These are phyloP conservation scores for Salvelinus sp. DNA, from an alignment of 2,113 vertebrate genomes.

Conservation along the genomic window DNA sequence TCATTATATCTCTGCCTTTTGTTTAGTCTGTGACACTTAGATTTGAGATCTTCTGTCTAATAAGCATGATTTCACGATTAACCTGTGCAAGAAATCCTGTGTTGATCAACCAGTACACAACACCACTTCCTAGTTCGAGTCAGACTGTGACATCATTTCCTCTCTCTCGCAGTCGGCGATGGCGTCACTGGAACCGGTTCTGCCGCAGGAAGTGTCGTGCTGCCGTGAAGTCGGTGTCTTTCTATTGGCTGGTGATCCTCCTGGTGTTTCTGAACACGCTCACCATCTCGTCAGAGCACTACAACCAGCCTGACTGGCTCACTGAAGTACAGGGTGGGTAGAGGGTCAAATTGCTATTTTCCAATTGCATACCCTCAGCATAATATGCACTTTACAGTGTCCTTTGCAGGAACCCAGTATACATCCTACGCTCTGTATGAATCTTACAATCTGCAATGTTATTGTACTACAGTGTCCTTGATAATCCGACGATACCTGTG, in stretches of 20 bases:
- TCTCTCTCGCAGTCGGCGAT: conserved; percentile 83
- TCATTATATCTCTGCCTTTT: neutral
- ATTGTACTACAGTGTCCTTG: too few species aligned
- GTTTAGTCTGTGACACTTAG: too few species aligned
- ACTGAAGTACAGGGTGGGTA: conserved; percentile 91
- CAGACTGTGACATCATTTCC: conserved; percentile 1
- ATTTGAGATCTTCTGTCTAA: too few species aligned
- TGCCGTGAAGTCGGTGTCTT: conserved; percentile 93
- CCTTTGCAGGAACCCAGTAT: too few species aligned
- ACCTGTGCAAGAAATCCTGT: too few species aligned
- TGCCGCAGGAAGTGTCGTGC: conserved; percentile 90
- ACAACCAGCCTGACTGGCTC: conserved; percentile 93
- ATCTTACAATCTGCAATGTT: too few species aligned
- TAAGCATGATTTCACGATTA: too few species aligned
- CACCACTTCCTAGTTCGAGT: neutral
- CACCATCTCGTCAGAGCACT: conserved; percentile 97
- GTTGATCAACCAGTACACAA: neutral
- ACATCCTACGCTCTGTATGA: too few species aligned
- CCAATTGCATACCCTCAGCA: too few species aligned
- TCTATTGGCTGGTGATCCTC: conserved; percentile 98
- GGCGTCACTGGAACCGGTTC: conserved; percentile 96
- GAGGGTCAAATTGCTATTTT: neutral
- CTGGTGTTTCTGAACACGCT: conserved; percentile 98
- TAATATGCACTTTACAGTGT: too few species aligned
- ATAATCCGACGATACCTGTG: too few species aligned